phyloP scores from a whole-genome alignment of 2,797 vertebrate genomes.

The Gallinago nigripennis region DNA sequence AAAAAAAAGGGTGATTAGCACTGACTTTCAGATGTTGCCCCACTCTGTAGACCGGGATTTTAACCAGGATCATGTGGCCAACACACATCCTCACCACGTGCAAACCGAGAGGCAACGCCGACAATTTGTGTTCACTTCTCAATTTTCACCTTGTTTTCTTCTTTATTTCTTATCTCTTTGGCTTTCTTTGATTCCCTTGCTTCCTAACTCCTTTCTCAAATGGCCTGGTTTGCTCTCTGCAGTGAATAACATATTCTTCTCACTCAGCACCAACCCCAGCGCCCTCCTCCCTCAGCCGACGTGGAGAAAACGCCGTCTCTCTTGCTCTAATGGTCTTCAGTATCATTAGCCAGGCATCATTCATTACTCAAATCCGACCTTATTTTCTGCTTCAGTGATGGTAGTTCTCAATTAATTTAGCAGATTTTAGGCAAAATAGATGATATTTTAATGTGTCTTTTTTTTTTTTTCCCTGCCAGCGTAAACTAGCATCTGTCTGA shows the following conservation, averaged over 20 bases:
- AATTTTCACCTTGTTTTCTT: neutral
- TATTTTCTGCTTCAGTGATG: constrained; percentile 54
- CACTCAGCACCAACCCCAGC: neutral
- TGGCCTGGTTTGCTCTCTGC: neutral
- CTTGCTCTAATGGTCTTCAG: constrained; percentile 7
- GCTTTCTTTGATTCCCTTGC: neutral
- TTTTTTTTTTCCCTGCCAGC: neutral
- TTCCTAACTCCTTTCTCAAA: neutral
- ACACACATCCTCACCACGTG: neutral
- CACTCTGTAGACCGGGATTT: neutral
- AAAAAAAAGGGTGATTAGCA: neutral
- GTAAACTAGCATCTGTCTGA: neutral
- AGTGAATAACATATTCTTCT: constrained; percentile 28
- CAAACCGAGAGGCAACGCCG: neutral
- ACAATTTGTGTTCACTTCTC: neutral
- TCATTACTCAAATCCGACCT: constrained; percentile 37
- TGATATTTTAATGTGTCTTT: constrained; percentile 11
- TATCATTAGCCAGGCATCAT: constrained; percentile 47
- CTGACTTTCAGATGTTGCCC: neutral
- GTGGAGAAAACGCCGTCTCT: neutral
- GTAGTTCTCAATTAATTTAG: constrained; percentile 66
- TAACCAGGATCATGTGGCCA: neutral
- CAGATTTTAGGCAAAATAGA: constrained; percentile 51
- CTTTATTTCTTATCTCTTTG: neutral
- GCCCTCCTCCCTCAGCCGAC: neutral